Conservation (phyloP, 2,797 vertebrate species). For the Galaxias olidus region DNA sequence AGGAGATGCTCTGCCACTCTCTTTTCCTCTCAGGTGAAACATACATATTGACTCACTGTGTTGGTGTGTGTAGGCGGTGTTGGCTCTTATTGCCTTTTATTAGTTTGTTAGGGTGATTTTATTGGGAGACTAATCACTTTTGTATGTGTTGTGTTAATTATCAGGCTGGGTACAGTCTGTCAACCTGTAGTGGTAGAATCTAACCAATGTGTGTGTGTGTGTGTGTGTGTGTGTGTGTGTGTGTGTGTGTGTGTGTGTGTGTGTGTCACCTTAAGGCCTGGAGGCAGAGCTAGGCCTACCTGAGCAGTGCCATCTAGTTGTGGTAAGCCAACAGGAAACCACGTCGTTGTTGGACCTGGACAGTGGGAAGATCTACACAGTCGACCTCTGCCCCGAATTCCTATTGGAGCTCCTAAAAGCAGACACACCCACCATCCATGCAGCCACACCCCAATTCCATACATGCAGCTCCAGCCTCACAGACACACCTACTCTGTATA, state of each 20-base stretch:
- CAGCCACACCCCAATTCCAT: no score
- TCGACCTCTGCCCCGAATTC: constrained; percentile 67
- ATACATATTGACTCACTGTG: not conserved
- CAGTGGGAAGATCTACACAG: constrained; percentile 72
- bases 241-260: not conserved
- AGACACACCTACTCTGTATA: no score
- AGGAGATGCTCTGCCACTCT: constrained; percentile 88
- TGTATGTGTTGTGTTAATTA: no score
- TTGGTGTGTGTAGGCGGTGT: not conserved
- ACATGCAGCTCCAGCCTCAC: no score
- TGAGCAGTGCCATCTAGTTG: constrained; percentile 56
- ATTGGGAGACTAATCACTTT: no score
- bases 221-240: constrained; percentile 1
- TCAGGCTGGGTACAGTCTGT: no score
- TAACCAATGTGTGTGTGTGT: not conserved
- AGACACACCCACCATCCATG: constrained; percentile 14
- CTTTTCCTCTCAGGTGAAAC: constrained; percentile 88
- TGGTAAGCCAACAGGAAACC: constrained; percentile 54
- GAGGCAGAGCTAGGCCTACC: constrained; percentile 70
- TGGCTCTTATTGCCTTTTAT: no score
- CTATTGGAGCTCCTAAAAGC: constrained; percentile 78
- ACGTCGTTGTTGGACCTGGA: constrained; percentile 73
- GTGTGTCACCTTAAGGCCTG: constrained; percentile 65
- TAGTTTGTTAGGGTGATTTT: no score
- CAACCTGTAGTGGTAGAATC: no score